Evolutionary conservation across 2,113 vertebrate species (phyloP).

Genomic region (Hippocampus guttulatus): DNA sequence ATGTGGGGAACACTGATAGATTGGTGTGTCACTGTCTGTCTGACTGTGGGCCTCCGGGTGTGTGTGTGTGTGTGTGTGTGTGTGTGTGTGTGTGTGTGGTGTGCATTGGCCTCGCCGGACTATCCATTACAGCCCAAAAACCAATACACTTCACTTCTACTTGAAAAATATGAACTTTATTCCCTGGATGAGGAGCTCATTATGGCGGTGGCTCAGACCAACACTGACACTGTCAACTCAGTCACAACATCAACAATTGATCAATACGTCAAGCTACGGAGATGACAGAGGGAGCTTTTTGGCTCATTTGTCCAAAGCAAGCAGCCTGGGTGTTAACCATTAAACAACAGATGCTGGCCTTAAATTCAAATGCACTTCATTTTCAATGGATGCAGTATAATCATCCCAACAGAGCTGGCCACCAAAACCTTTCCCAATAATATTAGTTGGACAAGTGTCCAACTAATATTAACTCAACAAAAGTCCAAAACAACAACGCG

Average conservation of each 20-base stretch:
- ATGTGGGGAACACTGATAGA: constrained; percentile 58
- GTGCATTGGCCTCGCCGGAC: constrained; percentile 40
- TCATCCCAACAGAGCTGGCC: too few relatives aligned
- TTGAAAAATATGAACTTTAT: constrained; percentile 67
- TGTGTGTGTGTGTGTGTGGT: constrained; percentile 24
- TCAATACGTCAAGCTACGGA: constrained; percentile 31
- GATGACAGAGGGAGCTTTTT: constrained; percentile 20
- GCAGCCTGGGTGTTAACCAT: constrained; percentile 14
- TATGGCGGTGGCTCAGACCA: constrained; percentile 28
- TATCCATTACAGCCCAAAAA: constrained; percentile 68
- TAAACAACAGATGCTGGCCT: neutral
- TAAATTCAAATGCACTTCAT: neutral
- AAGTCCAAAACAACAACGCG: too few relatives aligned
- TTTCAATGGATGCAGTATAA: too few relatives aligned
- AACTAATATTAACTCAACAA: too few relatives aligned
- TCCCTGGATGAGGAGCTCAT: constrained; percentile 59
- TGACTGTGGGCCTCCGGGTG: constrained; percentile 50
- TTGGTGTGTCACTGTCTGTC: constrained; percentile 68
- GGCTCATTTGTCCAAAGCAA: constrained; percentile 17
- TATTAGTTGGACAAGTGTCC: too few relatives aligned
- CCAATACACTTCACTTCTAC: constrained; percentile 61
- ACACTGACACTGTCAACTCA: constrained; percentile 18
- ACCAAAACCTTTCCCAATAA: too few relatives aligned
- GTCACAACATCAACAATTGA: constrained; percentile 27
- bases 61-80: constrained; percentile 16